Evolutionary conservation across 2,113 vertebrate genomes (phyloP).

Genomic region (Neomonachus schauinslandi): DNA sequence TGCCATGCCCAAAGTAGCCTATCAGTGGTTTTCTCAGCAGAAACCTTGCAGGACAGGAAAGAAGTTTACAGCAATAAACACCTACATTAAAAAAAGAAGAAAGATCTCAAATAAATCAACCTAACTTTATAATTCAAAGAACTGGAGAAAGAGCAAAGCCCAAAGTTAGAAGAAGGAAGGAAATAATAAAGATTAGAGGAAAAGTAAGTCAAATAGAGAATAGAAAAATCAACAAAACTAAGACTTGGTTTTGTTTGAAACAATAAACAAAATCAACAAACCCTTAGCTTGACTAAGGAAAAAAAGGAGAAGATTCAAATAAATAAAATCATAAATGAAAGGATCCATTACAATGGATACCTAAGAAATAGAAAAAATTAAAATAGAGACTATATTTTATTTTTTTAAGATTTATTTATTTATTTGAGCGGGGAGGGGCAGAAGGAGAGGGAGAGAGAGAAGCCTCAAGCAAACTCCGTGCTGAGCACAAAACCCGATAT

Average conservation of each 20-base stretch:
- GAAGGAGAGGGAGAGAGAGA: too few relatives aligned
- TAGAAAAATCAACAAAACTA: background rate
- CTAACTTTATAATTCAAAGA: background rate
- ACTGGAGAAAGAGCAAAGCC: background rate
- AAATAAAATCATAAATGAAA: background rate
- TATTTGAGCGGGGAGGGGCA: too few relatives aligned
- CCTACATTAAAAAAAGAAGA: background rate
- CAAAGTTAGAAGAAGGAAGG: background rate
- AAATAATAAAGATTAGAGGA: background rate
- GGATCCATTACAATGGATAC: background rate
- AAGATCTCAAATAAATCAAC: background rate
- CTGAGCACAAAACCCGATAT: too few relatives aligned
- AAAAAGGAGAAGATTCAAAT: background rate
- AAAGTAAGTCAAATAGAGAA: background rate
- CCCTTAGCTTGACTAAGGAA: background rate
- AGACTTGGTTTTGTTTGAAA: background rate
- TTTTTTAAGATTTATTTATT: background rate
- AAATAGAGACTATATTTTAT: background rate
- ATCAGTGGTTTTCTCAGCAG: background rate
- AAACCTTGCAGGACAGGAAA: background rate
- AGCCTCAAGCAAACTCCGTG: too few relatives aligned
- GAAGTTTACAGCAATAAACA: background rate
- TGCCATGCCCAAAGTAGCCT: background rate
- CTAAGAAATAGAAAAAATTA: background rate
- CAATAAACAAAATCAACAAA: background rate